Percentiles rank a stretch among this genome's conserved stretches.
Evolutionary conservation across 2,113 vertebrate species (phyloP).

Genomic region (Apodemus speciosus): DNA sequence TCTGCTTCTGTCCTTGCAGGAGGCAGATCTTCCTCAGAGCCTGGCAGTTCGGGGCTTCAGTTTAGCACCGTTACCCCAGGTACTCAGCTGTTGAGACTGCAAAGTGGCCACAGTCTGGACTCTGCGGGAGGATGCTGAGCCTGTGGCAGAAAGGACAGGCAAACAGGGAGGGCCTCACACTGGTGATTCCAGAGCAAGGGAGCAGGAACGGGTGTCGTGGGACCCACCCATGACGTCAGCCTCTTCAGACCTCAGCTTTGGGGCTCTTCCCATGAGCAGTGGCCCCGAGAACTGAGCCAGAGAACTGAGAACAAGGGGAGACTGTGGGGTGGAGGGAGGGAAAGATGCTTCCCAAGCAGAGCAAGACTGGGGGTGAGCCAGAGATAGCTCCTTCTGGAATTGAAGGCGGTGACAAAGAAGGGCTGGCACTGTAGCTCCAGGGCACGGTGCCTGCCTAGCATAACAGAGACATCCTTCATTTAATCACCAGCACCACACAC

Average conservation of each 20-base stretch:
- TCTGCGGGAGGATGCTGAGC: background rate
- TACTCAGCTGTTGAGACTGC: background rate
- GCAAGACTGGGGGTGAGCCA: conserved; percentile 11
- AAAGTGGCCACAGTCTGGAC: background rate
- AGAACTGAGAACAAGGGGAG: background rate
- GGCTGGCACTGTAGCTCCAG: background rate
- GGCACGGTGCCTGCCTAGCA: background rate
- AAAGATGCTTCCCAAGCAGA: background rate
- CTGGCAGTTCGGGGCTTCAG: background rate
- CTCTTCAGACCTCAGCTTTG: background rate
- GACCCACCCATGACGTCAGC: background rate
- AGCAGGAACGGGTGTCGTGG: background rate
- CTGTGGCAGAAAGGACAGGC: background rate
- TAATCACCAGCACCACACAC: background rate
- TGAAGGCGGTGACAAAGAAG: background rate
- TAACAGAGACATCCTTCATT: background rate
- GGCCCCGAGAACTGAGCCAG: background rate
- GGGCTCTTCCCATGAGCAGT: background rate
- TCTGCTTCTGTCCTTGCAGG: conserved; percentile 48
- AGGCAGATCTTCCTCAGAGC: background rate
- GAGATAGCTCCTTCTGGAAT: background rate
- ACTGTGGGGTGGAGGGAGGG: background rate
- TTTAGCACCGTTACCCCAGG: conserved; percentile 9
- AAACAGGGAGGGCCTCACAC: background rate
- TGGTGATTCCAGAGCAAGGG: background rate